These are phyloP conservation scores for Plemyria rubiginata DNA, from an alignment of 2,888 invertebrate species.

Conservation along the genomic window DNA sequence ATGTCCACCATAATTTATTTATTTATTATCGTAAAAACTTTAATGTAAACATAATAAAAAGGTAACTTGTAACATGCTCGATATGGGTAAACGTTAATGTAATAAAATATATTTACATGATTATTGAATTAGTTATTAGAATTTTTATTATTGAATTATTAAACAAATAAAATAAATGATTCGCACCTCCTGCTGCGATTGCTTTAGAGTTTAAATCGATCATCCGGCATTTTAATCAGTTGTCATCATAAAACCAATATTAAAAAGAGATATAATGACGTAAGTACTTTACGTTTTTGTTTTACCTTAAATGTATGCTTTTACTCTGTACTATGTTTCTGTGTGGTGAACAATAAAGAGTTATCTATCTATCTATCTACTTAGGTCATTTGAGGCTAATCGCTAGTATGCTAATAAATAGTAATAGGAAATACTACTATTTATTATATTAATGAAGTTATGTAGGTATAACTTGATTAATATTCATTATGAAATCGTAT, in stretches of 20 bases:
- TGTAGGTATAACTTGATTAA: no score
- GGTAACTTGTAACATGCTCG: not conserved
- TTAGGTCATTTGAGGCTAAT: conserved; percentile 16
- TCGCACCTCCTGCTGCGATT: conserved; percentile 26
- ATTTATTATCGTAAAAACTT: not conserved
- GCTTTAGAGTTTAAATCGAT: conserved; percentile 25
- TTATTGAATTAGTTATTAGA: conserved; percentile 8
- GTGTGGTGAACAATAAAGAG: no score
- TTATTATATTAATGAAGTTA: no score
- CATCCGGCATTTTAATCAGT: conserved; percentile 7
- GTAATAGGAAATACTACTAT: no score
- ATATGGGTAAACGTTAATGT: not conserved
- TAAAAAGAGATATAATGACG: no score
- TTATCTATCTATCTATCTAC: no score
- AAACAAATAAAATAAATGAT: conserved; percentile 19
- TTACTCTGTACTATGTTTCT: no score
- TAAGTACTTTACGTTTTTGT: no score
- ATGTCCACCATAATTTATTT: no score
- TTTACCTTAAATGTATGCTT: no score
- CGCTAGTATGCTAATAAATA: not conserved
- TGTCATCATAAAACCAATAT: conserved; percentile 15
- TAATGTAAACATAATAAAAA: conserved; percentile 13
- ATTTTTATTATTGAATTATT: conserved; percentile 21
- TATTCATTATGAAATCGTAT: no score
- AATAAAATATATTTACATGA: conserved; percentile 18